Conservation (phyloP, 2,113 vertebrate genomes). For the Ammospiza nelsoni region DNA sequence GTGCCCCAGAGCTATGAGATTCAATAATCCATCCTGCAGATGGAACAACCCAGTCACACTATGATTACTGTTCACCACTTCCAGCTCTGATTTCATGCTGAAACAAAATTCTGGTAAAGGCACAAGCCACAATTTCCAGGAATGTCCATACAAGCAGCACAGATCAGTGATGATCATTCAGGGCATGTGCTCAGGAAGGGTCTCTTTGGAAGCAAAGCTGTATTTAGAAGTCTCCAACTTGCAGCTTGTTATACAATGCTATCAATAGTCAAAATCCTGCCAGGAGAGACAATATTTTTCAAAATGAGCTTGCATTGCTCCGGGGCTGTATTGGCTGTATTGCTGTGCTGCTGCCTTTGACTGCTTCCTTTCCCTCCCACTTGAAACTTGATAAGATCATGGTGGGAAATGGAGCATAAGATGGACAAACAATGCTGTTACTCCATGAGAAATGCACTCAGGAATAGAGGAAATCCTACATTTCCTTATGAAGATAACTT, state of each 20-base stretch:
- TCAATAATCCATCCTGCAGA: background rate
- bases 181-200: background rate
- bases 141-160: background rate
- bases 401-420: background rate
- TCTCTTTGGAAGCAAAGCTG: background rate
- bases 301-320: background rate
- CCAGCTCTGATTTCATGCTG: background rate
- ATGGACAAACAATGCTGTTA: constrained; percentile 39
- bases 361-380: constrained; percentile 32
- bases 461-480: constrained; percentile 48
- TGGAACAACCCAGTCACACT: background rate
- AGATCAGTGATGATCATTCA: fast-evolving
- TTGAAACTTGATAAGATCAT: constrained; percentile 52
- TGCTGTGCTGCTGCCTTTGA: background rate
- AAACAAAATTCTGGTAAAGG: background rate
- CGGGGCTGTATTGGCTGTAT: background rate
- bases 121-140: background rate
- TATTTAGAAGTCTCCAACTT: background rate
- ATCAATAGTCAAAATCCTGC: background rate
- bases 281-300: background rate
- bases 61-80: background rate
- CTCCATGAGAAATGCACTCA: background rate
- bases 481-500: constrained; percentile 48
- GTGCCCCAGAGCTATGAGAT: background rate
- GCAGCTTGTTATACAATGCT: background rate